Base-by-base conservation (phyloP, 2,113 vertebrate genomes). In the Glaucidium brasilianum region DNA sequence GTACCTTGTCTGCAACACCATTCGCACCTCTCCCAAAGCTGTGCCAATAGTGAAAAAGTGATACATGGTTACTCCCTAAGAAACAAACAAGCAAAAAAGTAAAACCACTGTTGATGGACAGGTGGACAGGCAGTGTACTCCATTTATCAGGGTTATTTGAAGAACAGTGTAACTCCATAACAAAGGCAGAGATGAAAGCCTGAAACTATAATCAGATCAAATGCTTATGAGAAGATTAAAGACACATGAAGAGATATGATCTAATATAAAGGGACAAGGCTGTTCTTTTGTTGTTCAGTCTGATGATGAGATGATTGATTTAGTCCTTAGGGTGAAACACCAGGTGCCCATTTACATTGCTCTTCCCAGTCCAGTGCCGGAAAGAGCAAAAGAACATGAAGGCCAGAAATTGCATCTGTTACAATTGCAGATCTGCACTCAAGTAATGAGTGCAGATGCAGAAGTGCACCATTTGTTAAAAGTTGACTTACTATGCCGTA, bases 271-370 rank as follows among this genome's bases (percentile, higher is more conserved):
- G 2, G 3, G 4, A 39, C 15, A 41, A 74, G 8, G 11, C 29
- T 41, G 13, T 32, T 62, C 32, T 41, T 82, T 69, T 55, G 21
- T 32, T 90, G 37, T 63, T 91, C 49, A 23, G 50, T 43, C 25
- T 14, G 12, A 66, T 19, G 17, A 76, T 6, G 5, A 76, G 21
- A 23, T 39, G 21, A 85, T 8, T 43, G 14, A 71, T 34, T 45
- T 90, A 88, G 45, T 49, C 27, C 15, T 90, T 43, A 49, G 34
- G 27, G 68, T 89, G 56, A 75, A 92, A 63, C 29, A n/a, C 64
- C 34, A 19, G 0, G 0, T 8, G 29, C 27, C 47, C 78, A 39
- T 8, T 18, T 32, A 67, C 11, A 43, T 18, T 26, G 52, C 34
- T 67, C 15, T 58, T 75, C 77, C 18, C 34, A 81, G 35, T 13